Base-by-base conservation (phyloP, 2,113 vertebrate genomes). In the Scophthalmus maximus region DNA sequence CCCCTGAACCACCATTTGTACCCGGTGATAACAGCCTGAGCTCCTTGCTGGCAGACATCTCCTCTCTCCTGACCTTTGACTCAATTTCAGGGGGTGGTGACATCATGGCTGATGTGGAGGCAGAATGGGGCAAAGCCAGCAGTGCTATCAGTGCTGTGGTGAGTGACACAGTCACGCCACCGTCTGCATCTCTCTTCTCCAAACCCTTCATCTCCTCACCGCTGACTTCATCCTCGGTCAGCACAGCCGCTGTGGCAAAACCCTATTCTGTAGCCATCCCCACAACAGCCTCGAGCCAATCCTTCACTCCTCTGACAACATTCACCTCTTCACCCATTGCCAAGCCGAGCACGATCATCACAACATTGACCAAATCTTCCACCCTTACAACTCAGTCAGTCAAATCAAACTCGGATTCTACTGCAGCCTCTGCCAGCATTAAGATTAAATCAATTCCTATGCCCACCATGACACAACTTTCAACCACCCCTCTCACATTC, bases 41-140 rank as follows among this genome's bases (percentile, higher is more conserved):
- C 94, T 94, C 94, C 81, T 91, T 99, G 94, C 95, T 99, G 91
- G 96, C 96, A 88, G 98, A 99, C 92, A 97, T 98, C 92, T 98
- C 97, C 87, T 99, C 97, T 89, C 95, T 98, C 93, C 95, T 98
- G 94, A 98, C 96, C 93, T 98, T 99, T 93, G 96, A 98, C 94
- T 96, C 97, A 84, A 93, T 98, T 91, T 94, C 96, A 89, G 95
- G 95, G 79, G 96, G 95, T 74, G 96, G 95, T 83, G 96, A 98
- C 92, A 95, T 98, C 92, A 96, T 97, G 92, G 96, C 96, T 40
- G 96, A 98, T 87, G 88, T 93, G 62, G 92, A 94, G 76, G 93
- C 92, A 11, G 93, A 93, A 73, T 93, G 95, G 91, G 66, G 95
- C 84, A 93, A 96, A 95, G 81, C 94, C 92, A 92, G 94, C 90